Evolutionary conservation across 92 coral and sea anemone genomes (phyloP).

Genomic region (Actinernus sp.): DNA sequence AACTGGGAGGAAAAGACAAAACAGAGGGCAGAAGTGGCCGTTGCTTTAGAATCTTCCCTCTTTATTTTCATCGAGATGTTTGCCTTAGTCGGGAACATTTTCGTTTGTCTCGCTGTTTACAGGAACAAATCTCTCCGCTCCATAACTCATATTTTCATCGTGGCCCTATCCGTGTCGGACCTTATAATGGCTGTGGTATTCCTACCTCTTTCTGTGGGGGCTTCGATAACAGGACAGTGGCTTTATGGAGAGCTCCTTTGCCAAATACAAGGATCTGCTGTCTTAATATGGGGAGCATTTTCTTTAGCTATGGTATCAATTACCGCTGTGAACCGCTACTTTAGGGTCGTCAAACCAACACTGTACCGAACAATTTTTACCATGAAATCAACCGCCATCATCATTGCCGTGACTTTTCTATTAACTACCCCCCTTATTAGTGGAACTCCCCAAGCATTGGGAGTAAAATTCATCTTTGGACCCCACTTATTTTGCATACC

Average conservation of each 20-base stretch:
- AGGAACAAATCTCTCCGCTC: conserved; percentile 48
- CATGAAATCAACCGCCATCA: neutral
- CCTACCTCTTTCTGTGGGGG: conserved; percentile 44
- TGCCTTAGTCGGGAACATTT: conserved; percentile 47
- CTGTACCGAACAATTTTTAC: conserved; percentile 49
- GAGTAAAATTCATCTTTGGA: conserved; percentile 35
- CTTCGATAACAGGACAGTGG: conserved; percentile 53
- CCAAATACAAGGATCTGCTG: conserved; percentile 46
- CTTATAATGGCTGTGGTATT: conserved; percentile 32
- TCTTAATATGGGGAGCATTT: conserved; percentile 49
- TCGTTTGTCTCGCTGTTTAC: conserved; percentile 51
- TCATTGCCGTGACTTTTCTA: neutral
- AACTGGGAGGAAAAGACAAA: conserved; percentile 28
- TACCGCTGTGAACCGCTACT: conserved; percentile 63
- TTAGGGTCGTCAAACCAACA: conserved; percentile 57
- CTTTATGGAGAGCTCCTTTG: conserved; percentile 38
- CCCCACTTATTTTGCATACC: conserved; percentile 75
- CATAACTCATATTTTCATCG: conserved; percentile 50
- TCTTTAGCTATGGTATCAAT: conserved; percentile 48
- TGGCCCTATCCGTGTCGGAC: conserved; percentile 47
- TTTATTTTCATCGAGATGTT: conserved; percentile 36
- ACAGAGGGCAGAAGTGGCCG: neutral
- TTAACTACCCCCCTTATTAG: neutral
- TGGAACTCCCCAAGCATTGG: neutral
- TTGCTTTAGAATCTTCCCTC: conserved; percentile 25